Percentiles rank a stretch among this genome's conserved stretches.
These are phyloP conservation scores for Drosophila kuntzei DNA, from an alignment of 2,888 invertebrate species.

Conservation along the genomic window DNA sequence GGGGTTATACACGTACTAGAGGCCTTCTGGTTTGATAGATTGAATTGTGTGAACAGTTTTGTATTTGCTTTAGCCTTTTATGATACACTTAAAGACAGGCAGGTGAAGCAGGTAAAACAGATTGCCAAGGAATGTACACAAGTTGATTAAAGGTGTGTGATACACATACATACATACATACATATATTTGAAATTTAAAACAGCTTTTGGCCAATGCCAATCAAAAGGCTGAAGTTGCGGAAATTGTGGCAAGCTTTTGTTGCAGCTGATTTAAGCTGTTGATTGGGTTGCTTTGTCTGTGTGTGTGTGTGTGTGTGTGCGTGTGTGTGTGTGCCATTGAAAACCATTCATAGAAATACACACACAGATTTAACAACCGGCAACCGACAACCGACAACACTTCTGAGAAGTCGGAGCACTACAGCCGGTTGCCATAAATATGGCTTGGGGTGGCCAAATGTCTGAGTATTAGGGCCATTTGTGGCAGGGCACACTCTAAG, in stretches of 20 bases:
- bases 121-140: constrained; percentile 6
- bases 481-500: constrained; percentile 65
- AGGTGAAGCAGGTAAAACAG: constrained; percentile 1
- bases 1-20: neutral
- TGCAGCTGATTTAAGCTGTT: constrained; percentile 55
- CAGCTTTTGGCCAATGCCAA: constrained; percentile 47
- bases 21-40: constrained; percentile 40
- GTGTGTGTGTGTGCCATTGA: constrained; percentile 32
- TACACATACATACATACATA: constrained; percentile 11
- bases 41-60: constrained; percentile 61
- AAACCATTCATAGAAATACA: constrained; percentile 23
- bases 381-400: constrained; percentile 18
- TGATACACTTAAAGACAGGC: constrained; percentile 45
- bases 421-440: constrained; percentile 60
- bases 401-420: constrained; percentile 7
- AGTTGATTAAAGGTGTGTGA: constrained; percentile 68
- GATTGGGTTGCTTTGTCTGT: constrained; percentile 63
- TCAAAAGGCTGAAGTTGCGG: constrained; percentile 65
- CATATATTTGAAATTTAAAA: constrained; percentile 66
- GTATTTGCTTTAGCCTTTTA: constrained; percentile 68
- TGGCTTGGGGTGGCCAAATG: constrained; percentile 15
- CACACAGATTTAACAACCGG: neutral
- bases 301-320: constrained; percentile 23
- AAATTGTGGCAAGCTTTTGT: constrained; percentile 70
- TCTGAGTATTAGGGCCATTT: constrained; percentile 62